Conservation (phyloP, 2,113 vertebrate genomes). For the Toxotes chatareus region DNA sequence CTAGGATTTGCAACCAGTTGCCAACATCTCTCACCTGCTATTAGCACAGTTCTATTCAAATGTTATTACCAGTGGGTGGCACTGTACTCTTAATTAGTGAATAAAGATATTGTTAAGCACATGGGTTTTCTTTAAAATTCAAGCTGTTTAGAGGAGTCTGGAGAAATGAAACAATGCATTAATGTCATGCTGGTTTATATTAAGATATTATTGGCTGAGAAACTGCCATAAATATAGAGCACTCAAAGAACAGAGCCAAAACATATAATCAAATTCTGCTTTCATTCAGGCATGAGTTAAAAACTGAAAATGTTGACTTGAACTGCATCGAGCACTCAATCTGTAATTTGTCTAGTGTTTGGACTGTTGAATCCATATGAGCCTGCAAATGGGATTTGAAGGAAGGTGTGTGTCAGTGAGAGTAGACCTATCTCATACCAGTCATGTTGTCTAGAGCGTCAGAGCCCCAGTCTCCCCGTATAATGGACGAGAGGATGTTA, state of each 20-base stretch:
- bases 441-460: slow-evolving; percentile 90
- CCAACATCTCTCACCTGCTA: background rate
- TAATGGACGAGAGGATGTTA: slow-evolving; percentile 90
- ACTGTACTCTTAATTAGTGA: background rate
- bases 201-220: slow-evolving; percentile 19
- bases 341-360: background rate
- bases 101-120: slow-evolving; percentile 2
- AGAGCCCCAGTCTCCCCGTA: slow-evolving; percentile 93
- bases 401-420: background rate
- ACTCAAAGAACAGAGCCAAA: slow-evolving; percentile 4
- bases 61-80: too few species aligned
- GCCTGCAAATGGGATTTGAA: background rate
- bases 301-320: slow-evolving; percentile 11
- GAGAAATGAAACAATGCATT: background rate
- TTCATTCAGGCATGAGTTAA: slow-evolving; percentile 11
- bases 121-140: background rate
- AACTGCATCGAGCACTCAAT: background rate
- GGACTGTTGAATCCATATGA: background rate
- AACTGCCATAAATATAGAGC: background rate
- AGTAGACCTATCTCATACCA: slow-evolving; percentile 82
- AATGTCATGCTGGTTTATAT: slow-evolving; percentile 10
- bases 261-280: slow-evolving; percentile 7
- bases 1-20: background rate
- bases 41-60: too few species aligned
- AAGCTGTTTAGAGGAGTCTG: background rate